These are phyloP conservation scores for Percina caprodes DNA, from an alignment of 2,113 vertebrate species.

Conservation along the genomic window DNA sequence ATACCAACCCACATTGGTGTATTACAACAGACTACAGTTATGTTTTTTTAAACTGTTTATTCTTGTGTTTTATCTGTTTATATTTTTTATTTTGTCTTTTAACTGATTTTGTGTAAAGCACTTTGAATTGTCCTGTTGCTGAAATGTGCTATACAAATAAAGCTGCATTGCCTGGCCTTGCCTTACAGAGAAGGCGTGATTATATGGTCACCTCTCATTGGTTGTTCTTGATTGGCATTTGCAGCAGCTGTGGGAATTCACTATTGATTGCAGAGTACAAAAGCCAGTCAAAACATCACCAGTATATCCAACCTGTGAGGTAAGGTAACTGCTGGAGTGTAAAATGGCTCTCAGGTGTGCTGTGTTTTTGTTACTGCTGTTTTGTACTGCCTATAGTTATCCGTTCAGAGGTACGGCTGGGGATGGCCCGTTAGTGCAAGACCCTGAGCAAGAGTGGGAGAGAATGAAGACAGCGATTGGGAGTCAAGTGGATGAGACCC, in stretches of 20 bases:
- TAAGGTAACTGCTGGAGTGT: background rate
- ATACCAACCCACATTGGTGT: background rate
- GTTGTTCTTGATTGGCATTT: constrained; percentile 42
- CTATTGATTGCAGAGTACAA: constrained; percentile 21
- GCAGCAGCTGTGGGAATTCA: constrained; percentile 49
- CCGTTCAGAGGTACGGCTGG: background rate
- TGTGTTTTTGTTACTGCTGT: constrained; percentile 43
- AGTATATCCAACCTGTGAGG: background rate
- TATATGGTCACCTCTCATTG: constrained; percentile 33
- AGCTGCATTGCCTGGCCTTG: too few species aligned
- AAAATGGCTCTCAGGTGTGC: constrained; percentile 56
- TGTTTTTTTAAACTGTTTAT: too few species aligned
- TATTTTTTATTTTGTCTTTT: too few species aligned
- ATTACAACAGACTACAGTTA: background rate
- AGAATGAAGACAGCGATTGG: background rate
- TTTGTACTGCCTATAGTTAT: constrained; percentile 18
- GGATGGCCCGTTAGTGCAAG: background rate
- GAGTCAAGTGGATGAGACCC: rapidly evolving
- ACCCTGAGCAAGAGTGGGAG: constrained; percentile 43
- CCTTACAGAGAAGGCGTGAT: background rate
- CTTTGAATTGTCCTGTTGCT: too few species aligned
- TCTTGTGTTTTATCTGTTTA: too few species aligned
- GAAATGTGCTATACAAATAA: too few species aligned
- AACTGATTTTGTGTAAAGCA: too few species aligned
- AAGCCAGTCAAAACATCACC: background rate